These are phyloP conservation scores for Lasioglossum malachurum DNA, from an alignment of 2,888 invertebrate species.

Conservation along the genomic window DNA sequence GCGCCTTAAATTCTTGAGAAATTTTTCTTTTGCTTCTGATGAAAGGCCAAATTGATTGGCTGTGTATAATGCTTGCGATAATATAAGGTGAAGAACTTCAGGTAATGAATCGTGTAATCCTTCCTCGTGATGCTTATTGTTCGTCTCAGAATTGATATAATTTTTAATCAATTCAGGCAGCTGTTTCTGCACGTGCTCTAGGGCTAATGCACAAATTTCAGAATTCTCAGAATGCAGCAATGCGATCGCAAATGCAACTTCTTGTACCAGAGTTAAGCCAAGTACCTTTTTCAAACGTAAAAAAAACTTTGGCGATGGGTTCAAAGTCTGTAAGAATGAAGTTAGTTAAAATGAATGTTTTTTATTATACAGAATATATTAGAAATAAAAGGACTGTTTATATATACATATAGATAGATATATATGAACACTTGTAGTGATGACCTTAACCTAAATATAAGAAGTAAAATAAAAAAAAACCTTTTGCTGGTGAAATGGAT, in stretches of 20 bases:
- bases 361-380: background rate
- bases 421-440: constrained; percentile 7
- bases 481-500: constrained; percentile 91
- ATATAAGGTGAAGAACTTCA: constrained; percentile 94
- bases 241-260: constrained; percentile 95
- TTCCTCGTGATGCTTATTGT: constrained; percentile 90
- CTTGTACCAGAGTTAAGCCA: constrained; percentile 94
- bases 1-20: constrained; percentile 92
- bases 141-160: constrained; percentile 91
- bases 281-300: constrained; percentile 94
- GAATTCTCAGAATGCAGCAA: constrained; percentile 92
- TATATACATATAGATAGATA: background rate
- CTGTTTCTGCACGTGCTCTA: constrained; percentile 92
- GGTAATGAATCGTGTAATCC: constrained; percentile 96
- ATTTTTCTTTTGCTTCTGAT: constrained; percentile 91
- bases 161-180: constrained; percentile 94
- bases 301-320: constrained; percentile 92
- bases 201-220: constrained; percentile 91
- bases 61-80: constrained; percentile 88
- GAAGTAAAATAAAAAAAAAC: constrained; percentile 82
- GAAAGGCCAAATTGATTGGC: constrained; percentile 88
- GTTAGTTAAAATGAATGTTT: constrained; percentile 36
- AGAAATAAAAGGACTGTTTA: background rate
- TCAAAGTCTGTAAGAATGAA: constrained; percentile 88
- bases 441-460: constrained; percentile 52